These are phyloP conservation scores for Mustela erminea DNA, from an alignment of 2,797 vertebrate genomes.

Conservation along the genomic window DNA sequence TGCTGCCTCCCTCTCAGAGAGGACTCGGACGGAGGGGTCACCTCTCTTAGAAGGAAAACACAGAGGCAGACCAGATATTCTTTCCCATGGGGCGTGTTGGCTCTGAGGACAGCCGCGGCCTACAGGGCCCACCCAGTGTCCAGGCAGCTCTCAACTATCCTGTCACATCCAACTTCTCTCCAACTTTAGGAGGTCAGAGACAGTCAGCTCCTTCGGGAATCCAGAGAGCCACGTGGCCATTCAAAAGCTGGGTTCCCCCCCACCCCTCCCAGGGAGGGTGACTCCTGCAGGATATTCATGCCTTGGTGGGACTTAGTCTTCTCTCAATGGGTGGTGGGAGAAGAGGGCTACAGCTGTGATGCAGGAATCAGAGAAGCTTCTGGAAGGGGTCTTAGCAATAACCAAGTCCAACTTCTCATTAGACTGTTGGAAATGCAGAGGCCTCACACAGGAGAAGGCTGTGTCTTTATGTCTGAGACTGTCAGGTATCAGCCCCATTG, in stretches of 20 bases:
- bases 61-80: background rate
- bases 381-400: background rate
- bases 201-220: background rate
- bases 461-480: background rate
- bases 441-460: background rate
- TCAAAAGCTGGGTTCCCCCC: background rate
- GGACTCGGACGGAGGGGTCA: rapidly evolving
- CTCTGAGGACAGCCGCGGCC: background rate
- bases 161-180: background rate
- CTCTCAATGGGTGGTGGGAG: background rate
- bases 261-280: background rate
- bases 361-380: slow-evolving; percentile 18
- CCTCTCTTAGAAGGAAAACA: background rate
- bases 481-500: background rate
- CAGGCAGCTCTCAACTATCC: background rate
- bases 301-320: background rate
- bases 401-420: background rate
- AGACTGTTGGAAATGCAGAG: background rate
- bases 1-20: background rate
- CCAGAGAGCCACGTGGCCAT: background rate
- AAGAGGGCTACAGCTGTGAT: background rate
- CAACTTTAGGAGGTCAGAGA: background rate
- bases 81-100: background rate
- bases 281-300: background rate
- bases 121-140: background rate